Base-by-base conservation (phyloP, 2,888 invertebrate genomes). In the Archips xylosteana region DNA sequence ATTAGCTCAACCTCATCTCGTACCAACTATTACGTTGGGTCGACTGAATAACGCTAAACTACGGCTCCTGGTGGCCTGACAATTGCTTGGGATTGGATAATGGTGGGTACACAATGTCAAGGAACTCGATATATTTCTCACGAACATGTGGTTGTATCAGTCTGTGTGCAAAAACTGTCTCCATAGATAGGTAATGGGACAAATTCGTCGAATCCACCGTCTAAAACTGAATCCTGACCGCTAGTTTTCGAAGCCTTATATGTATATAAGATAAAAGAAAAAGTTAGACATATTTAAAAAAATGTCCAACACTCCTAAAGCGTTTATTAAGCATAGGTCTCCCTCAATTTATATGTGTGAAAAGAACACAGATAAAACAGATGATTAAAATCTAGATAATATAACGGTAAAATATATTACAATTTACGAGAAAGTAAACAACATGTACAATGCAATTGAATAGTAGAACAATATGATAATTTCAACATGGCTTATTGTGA, bases 401-500 rank as follows among this genome's bases (percentile, higher is more conserved):
- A 45, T 45, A 45, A 45, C 8, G 10, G 6, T 49, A 39, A 36
- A 61, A 39, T 5, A 64, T 51, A 10, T 13, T 65, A 32, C 23
- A 15, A 32, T 57, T 12, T 0, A 10, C 1, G 39, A n/a, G 49
- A 51, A 62, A 5, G 42, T 39, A 51, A 66, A 54, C 42, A 51
- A 9, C 15, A 3, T 23, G 23, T 23, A 10, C 39, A 15, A 51
- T 51, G 10, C 12, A 49, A 5, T n/a, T 54, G 51, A 54, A 67
- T 54, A n/a, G 67, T 54, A 10, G 23, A 61, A 64, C 5, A 15
- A 60, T 36, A 51, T 15, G 10, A 49, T 9, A 51, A 57, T 69
- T 69, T 54, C 54, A 69, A 65, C 45, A 65, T 39, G n/a, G 69
- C 49, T 54, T 47, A 47, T 72, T 49, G 47, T 34, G 69, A 47